These are phyloP conservation scores for Elgonia sp. DNA, from an alignment of 2,888 invertebrate genomes.

Conservation along the genomic window DNA sequence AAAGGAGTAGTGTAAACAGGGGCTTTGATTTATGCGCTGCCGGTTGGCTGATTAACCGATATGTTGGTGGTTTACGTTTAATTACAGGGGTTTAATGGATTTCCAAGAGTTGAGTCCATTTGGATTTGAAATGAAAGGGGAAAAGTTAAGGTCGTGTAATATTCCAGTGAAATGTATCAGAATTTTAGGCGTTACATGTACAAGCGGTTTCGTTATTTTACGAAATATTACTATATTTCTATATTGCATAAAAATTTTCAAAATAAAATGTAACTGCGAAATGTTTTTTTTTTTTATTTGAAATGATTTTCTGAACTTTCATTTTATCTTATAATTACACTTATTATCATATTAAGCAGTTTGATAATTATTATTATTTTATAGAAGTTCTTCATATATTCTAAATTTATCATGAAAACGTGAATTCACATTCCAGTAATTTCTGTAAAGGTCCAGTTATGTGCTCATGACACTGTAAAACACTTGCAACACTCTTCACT, in stretches of 20 bases:
- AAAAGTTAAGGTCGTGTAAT: conserved; percentile 13
- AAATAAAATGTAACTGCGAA: too few species aligned
- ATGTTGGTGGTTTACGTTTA: conserved; percentile 65
- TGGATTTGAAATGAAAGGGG: not conserved
- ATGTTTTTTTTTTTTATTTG: too few species aligned
- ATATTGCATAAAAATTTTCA: too few species aligned
- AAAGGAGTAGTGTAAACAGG: conserved; percentile 49
- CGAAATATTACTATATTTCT: too few species aligned
- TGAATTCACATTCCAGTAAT: not conserved
- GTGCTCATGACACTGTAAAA: conserved; percentile 25
- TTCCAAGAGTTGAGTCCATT: not conserved
- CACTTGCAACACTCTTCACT: conserved; percentile 29
- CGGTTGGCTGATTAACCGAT: conserved; percentile 54
- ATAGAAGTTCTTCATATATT: too few species aligned
- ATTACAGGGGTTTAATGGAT: conserved; percentile 60
- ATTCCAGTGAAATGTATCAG: not conserved
- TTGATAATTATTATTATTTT: too few species aligned
- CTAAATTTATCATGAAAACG: too few species aligned
- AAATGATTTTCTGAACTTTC: too few species aligned
- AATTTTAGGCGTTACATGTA: not conserved
- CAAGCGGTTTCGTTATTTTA: not conserved
- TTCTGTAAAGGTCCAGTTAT: conserved; percentile 20
- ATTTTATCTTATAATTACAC: too few species aligned
- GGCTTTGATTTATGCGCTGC: conserved; percentile 62
- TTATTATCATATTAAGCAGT: too few species aligned